Evolutionary conservation across 2,797 vertebrate species (phyloP).

Genomic region (Serranus cabrilla): DNA sequence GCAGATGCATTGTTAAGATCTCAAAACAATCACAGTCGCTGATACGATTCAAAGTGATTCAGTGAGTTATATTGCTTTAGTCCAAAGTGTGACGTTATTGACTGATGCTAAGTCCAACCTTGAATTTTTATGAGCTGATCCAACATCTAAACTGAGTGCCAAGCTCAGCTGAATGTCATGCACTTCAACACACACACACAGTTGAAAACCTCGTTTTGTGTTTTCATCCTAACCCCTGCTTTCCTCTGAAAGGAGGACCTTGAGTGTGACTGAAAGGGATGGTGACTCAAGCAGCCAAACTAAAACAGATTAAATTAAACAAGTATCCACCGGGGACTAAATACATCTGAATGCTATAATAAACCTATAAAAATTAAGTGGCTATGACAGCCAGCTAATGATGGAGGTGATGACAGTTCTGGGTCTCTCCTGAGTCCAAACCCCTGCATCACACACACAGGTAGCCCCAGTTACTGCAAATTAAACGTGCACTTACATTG

Average conservation of each 20-base stretch:
- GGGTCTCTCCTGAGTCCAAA: slow-evolving; percentile 46
- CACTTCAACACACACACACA: slow-evolving; percentile 14
- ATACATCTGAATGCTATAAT: slow-evolving; percentile 69
- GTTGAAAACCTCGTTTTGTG: slow-evolving; percentile 12
- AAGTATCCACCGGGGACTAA: slow-evolving; percentile 66
- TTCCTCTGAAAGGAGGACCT: slow-evolving; percentile 43
- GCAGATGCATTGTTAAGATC: neutral
- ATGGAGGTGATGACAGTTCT: slow-evolving; percentile 70
- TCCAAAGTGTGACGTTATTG: neutral
- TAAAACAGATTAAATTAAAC: slow-evolving; percentile 72
- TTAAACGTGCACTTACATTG: slow-evolving; percentile 89
- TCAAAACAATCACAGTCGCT: neutral
- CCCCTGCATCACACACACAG: slow-evolving; percentile 55
- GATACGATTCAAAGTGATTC: neutral
- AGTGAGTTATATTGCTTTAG: slow-evolving; percentile 2
- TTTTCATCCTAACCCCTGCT: neutral
- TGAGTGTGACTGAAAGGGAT: slow-evolving; percentile 64
- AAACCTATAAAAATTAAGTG: slow-evolving; percentile 77
- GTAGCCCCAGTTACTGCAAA: slow-evolving; percentile 58
- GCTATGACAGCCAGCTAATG: slow-evolving; percentile 72
- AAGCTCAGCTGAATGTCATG: slow-evolving; percentile 20
- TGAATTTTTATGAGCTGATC: neutral
- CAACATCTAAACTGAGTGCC: neutral
- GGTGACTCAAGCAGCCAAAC: slow-evolving; percentile 60
- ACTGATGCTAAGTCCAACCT: neutral